phyloP scores from a whole-genome alignment of 2,113 vertebrate genomes.

The Spheniscus mendiculus region DNA sequence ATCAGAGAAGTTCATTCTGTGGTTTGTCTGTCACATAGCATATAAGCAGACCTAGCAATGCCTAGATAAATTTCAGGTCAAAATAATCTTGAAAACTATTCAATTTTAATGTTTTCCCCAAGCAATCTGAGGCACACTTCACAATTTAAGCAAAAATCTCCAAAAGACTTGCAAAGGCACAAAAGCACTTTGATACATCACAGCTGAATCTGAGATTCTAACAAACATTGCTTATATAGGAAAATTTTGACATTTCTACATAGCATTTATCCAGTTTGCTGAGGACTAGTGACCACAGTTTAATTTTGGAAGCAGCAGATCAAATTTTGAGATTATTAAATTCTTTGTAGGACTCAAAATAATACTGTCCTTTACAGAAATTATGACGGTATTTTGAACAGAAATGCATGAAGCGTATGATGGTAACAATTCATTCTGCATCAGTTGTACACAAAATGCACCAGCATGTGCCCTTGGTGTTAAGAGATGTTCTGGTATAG shows the following conservation, averaged over 20 bases:
- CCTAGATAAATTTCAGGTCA: background rate
- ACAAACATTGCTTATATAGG: background rate
- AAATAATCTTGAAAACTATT: background rate
- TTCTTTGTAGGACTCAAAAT: background rate
- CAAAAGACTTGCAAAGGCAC: background rate
- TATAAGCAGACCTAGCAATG: background rate
- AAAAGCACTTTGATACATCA: background rate
- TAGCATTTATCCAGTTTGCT: background rate
- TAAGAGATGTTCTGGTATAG: background rate
- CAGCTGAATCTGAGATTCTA: background rate
- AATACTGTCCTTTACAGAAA: background rate
- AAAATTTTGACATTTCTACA: background rate
- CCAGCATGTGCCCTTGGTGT: accelerated
- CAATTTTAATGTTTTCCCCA: background rate
- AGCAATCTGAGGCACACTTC: background rate
- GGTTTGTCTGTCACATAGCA: background rate
- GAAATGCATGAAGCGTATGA: background rate
- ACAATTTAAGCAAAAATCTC: background rate
- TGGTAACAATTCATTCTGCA: background rate
- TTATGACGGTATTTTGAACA: background rate
- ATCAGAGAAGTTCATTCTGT: background rate
- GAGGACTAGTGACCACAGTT: background rate
- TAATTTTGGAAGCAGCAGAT: background rate
- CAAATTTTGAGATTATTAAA: background rate
- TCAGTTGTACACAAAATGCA: background rate